phyloP scores from a whole-genome alignment of 2,888 invertebrate genomes.

The Meliscaeva auricollis region DNA sequence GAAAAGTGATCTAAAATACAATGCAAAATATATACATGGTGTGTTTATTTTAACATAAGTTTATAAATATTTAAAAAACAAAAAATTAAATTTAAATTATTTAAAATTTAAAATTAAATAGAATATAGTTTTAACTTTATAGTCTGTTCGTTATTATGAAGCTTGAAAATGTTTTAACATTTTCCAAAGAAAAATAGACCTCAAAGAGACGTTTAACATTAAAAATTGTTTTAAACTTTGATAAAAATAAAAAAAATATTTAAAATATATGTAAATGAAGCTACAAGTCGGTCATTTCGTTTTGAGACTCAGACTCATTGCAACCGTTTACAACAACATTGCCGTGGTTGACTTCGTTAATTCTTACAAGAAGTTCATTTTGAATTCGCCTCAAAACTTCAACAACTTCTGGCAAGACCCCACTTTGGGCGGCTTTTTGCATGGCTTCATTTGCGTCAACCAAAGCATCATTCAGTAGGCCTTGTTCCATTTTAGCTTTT shows the following conservation, averaged over 20 bases:
- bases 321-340: conserved; percentile 18
- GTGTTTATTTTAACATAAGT: not conserved
- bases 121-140: not conserved
- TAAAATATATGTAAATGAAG: not conserved
- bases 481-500: conserved; percentile 92
- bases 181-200: not conserved
- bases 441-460: conserved; percentile 92
- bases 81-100: not conserved
- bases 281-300: conserved; percentile 83
- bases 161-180: not conserved
- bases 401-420: conserved; percentile 81
- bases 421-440: conserved; percentile 82
- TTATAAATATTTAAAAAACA: not conserved
- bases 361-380: conserved; percentile 81
- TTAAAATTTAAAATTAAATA: not conserved
- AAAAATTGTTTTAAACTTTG: no score
- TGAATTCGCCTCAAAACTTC: conserved; percentile 83
- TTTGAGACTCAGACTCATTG: conserved; percentile 79
- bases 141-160: not conserved
- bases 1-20: conserved; percentile 24
- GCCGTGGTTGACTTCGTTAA: conserved; percentile 77
- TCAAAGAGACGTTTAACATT: not conserved
- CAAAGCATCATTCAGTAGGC: conserved; percentile 90
- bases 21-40: conserved; percentile 23
- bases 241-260: no score